Conservation (phyloP, 1,140 invertebrate species). For the Pissodes strobi region DNA sequence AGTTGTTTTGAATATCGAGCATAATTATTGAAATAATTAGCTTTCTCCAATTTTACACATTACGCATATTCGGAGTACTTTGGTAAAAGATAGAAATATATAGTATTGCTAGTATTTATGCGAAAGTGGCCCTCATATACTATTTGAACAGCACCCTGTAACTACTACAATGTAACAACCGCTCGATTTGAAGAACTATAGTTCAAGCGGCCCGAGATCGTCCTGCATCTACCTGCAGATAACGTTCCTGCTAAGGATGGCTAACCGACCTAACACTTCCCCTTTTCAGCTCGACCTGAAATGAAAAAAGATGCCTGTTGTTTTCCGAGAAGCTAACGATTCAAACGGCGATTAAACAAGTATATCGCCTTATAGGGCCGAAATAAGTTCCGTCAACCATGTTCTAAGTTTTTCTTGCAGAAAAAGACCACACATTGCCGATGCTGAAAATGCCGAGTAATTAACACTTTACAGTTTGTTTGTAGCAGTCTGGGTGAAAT, state of each 20-base stretch:
- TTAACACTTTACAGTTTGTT: slow-evolving; percentile 32
- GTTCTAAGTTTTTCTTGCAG: slow-evolving; percentile 25
- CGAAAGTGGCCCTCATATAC: no score
- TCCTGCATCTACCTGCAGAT: no score
- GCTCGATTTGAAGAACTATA: no score
- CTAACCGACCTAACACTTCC: slow-evolving; percentile 21
- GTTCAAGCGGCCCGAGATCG: no score
- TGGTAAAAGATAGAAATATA: no score
- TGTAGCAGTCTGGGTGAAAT: slow-evolving; percentile 9
- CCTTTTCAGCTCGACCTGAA: slow-evolving; percentile 28
- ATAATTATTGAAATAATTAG: no score
- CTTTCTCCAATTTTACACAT: no score
- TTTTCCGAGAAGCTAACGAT: slow-evolving; percentile 25
- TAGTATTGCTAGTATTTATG: no score
- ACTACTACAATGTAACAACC: no score
- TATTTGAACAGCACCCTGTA: no score
- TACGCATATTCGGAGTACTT: no score
- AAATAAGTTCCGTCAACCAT: slow-evolving; percentile 26
- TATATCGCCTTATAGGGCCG: slow-evolving; percentile 22
- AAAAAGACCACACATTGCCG: slow-evolving; percentile 28
- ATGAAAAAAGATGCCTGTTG: slow-evolving; percentile 25
- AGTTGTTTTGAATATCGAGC: no score
- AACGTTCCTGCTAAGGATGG: background rate
- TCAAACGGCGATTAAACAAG: slow-evolving; percentile 24
- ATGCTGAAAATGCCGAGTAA: slow-evolving; percentile 33